phyloP scores from a whole-genome alignment of 2,797 vertebrate genomes.

The Urosaurus nigricauda region DNA sequence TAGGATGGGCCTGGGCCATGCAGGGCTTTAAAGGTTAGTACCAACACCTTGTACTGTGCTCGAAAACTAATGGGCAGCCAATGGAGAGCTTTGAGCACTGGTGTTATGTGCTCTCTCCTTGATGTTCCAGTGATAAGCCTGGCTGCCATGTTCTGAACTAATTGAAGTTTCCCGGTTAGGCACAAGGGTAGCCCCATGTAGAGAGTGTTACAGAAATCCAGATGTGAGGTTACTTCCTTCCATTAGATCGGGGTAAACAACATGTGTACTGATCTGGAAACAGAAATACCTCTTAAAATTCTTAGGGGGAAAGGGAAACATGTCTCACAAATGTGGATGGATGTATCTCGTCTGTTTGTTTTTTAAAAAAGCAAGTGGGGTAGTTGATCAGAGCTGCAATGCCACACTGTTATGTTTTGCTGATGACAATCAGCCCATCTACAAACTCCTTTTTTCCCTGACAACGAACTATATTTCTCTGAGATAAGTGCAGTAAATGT shows the following conservation, averaged over 20 bases:
- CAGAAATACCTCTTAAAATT: neutral
- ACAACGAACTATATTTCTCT: neutral
- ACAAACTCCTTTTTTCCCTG: neutral
- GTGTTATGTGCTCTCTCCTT: too few relatives aligned
- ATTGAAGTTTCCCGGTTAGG: too few relatives aligned
- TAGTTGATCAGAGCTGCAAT: neutral
- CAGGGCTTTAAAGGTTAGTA: too few relatives aligned
- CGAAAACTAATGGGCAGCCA: too few relatives aligned
- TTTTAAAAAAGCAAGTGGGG: neutral
- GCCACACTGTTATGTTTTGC: neutral
- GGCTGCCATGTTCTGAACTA: too few relatives aligned
- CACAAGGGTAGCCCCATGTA: too few relatives aligned
- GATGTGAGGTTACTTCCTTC: too few relatives aligned
- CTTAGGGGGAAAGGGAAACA: neutral
- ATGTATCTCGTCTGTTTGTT: neutral
- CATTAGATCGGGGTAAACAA: neutral
- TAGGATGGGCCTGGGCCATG: too few relatives aligned
- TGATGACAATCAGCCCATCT: neutral
- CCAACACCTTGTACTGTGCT: too few relatives aligned
- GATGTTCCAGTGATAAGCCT: too few relatives aligned
- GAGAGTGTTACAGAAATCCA: too few relatives aligned
- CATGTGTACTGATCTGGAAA: neutral
- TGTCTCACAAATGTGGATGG: neutral
- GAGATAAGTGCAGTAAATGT: neutral
- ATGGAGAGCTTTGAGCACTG: too few relatives aligned